Conservation (phyloP, 2,888 invertebrate species). For the Hirtodrosophila trivittata region DNA sequence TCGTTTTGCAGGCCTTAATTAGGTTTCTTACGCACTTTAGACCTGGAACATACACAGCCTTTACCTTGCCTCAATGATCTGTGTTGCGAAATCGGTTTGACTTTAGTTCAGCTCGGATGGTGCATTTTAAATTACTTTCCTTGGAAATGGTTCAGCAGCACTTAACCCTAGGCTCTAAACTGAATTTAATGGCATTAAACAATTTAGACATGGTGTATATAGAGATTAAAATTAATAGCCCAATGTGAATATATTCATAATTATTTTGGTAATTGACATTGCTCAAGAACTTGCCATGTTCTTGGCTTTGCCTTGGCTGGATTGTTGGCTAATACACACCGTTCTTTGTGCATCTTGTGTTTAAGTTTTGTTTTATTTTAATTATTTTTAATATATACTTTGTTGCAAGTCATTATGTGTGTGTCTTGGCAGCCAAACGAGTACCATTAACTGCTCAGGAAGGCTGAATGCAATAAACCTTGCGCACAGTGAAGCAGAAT, state of each 20-base stretch:
- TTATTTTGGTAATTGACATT: conserved; percentile 55
- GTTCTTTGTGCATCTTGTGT: conserved; percentile 45
- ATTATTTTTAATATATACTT: conserved; percentile 4
- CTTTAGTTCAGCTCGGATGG: conserved; percentile 2
- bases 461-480: conserved; percentile 30
- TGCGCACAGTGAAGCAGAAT: conserved; percentile 31
- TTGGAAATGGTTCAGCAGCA: conserved; percentile 50
- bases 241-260: conserved; percentile 26
- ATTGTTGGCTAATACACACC: conserved; percentile 26
- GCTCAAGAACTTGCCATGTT: conserved; percentile 57
- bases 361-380: not conserved
- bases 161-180: conserved; percentile 27
- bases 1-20: conserved; percentile 41
- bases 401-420: conserved; percentile 50
- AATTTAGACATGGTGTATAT: conserved; percentile 13
- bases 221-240: conserved; percentile 18
- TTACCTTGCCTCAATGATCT: conserved; percentile 28
- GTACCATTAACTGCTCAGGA: conserved; percentile 37
- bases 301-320: conserved; percentile 52
- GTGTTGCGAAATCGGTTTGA: conserved; percentile 18
- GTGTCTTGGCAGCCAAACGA: conserved; percentile 8
- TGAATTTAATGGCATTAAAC: conserved; percentile 19
- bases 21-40: conserved; percentile 68
- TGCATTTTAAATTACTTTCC: conserved; percentile 50
- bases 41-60: conserved; percentile 44